Base-by-base conservation (phyloP, 1,140 invertebrate genomes). In the Chymomyza costata region DNA sequence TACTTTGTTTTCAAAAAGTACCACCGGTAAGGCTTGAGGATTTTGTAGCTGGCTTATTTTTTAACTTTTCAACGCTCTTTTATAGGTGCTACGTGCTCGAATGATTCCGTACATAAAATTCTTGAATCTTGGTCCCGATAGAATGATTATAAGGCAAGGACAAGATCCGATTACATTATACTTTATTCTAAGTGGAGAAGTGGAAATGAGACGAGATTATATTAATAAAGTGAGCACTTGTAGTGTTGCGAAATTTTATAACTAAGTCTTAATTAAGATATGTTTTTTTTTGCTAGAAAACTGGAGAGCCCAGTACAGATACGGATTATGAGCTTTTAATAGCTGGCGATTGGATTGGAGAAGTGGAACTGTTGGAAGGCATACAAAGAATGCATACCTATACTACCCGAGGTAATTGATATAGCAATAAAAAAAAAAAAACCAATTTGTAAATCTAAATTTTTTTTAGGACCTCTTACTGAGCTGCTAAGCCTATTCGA, bases 401-500 rank as follows among this genome's bases (percentile, higher is more conserved):
- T 18, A 40, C 45, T n/a, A 35, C 62, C 2, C 35, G 49, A 11
- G 25, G 70, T 76, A 31, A 62, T 35, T 34, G 0, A 6, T 1
- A 1, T 28, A 10, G 3, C n/a, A n/a, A n/a, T n/a, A n/a, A n/a
- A n/a, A n/a, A n/a, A n/a, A n/a, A n/a, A n/a, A n/a, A n/a, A 25
- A 25, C 21, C 21, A 25, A 25, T 13, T 43, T 15, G n/a, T n/a
- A 14, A 34, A 1, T 2, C n/a, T 7, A 10, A 0, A 10, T 11
- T 32, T 37, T 37, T 39, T 32, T 25, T 21, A 83, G 76, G 58
- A 0, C n/a, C n/a, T n/a, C 35, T 54, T 13, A 68, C 73, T 28
- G 80, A 85, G 28, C 38, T 85, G 0, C 30, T 85, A 11, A 58
- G 56, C 1, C 41, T 84, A 10, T 70, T 30, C n/a, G 60, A 70